These are phyloP conservation scores for Cydia strobilella DNA, from an alignment of 1,140 invertebrate genomes.

Conservation along the genomic window DNA sequence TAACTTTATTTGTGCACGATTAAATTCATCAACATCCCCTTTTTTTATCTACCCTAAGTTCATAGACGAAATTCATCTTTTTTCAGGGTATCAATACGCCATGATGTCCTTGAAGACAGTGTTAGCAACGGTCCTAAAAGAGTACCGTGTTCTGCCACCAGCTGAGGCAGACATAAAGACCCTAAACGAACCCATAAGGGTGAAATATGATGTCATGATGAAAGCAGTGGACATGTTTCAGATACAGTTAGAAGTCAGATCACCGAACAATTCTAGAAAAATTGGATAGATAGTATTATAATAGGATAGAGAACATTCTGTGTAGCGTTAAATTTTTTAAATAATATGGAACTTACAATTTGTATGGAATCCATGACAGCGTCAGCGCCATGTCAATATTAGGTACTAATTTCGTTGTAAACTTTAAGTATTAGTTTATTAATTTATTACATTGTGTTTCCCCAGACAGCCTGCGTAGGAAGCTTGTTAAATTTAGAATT, in stretches of 20 bases:
- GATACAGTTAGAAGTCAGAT: conserved; percentile 6
- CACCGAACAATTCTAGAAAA: neutral
- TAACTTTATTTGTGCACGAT: too few species aligned
- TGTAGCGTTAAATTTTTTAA: too few species aligned
- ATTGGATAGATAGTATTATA: too few species aligned
- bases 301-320: neutral
- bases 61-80: neutral
- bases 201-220: conserved; percentile 26
- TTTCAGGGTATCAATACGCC: conserved; percentile 28
- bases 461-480: too few species aligned
- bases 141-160: conserved; percentile 11
- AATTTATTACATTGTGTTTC: too few species aligned
- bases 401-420: too few species aligned
- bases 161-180: neutral
- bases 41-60: too few species aligned
- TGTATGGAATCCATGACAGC: too few species aligned
- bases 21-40: neutral
- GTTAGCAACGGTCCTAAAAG: neutral
- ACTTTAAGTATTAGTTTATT: too few species aligned
- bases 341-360: too few species aligned
- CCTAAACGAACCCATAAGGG: conserved; percentile 10
- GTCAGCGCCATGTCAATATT: too few species aligned
- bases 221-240: conserved; percentile 14
- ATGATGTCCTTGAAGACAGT: conserved; percentile 31
- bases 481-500: too few species aligned